phyloP scores from a whole-genome alignment of 2,888 invertebrate genomes.

The Tipula confusa region DNA sequence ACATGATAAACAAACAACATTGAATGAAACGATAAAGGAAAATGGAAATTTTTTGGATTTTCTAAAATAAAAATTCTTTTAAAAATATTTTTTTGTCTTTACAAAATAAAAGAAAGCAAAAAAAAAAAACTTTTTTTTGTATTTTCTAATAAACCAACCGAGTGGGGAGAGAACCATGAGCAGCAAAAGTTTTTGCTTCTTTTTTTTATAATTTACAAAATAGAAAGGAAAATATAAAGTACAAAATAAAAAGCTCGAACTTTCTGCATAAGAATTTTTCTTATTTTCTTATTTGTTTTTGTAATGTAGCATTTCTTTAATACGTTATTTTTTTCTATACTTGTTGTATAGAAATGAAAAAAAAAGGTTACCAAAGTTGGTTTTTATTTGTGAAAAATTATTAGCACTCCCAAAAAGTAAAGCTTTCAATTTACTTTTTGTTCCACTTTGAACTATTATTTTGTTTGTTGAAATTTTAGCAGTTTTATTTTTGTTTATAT shows the following conservation, averaged over 20 bases:
- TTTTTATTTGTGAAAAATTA: not conserved
- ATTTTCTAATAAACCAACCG: not conserved
- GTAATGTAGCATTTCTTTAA: not conserved
- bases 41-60: conserved; percentile 13
- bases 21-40: not conserved
- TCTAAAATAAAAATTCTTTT: not conserved
- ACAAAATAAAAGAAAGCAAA: not conserved
- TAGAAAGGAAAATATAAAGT: not conserved
- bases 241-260: not conserved
- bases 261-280: not conserved
- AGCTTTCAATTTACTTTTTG: not conserved
- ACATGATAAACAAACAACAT: not conserved
- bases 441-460: not conserved
- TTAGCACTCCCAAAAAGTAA: not conserved
- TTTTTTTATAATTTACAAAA: not conserved
- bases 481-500: no score
- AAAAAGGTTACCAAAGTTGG: not conserved
- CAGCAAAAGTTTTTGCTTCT: not conserved
- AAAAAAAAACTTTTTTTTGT: not conserved
- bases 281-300: not conserved
- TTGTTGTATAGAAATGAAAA: not conserved
- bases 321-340: not conserved
- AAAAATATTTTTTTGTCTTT: not conserved
- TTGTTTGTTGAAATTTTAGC: no score
- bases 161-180: not conserved